These are phyloP conservation scores for Pseudeuparius sepicola DNA, from an alignment of 2,888 invertebrate species.

Conservation along the genomic window DNA sequence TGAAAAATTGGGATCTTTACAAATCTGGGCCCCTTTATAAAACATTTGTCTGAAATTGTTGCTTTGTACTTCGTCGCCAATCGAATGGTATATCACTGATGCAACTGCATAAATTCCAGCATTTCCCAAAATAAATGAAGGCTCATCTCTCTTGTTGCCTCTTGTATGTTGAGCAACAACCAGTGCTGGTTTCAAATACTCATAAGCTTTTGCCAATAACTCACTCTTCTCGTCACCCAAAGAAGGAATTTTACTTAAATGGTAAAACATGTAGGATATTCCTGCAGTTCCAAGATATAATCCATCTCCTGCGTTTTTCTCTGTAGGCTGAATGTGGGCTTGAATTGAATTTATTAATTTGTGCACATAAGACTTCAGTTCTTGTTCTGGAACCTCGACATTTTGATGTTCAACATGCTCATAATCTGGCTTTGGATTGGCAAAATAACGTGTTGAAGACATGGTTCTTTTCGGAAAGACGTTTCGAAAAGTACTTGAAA, in stretches of 20 bases:
- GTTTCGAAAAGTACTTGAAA: too few relatives aligned
- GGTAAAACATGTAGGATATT: slow-evolving; percentile 66
- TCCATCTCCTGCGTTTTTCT: slow-evolving; percentile 45
- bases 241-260: slow-evolving; percentile 48
- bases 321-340: slow-evolving; percentile 31
- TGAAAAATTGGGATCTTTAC: slow-evolving; percentile 46
- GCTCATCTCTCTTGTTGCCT: slow-evolving; percentile 45
- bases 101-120: slow-evolving; percentile 68
- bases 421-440: slow-evolving; percentile 27
- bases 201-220: slow-evolving; percentile 49
- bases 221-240: slow-evolving; percentile 39
- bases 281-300: slow-evolving; percentile 62
- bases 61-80: slow-evolving; percentile 39
- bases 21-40: slow-evolving; percentile 37
- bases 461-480: too few relatives aligned
- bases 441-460: too few relatives aligned
- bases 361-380: slow-evolving; percentile 17
- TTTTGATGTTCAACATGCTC: slow-evolving; percentile 14
- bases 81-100: slow-evolving; percentile 48
- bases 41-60: slow-evolving; percentile 37
- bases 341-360: slow-evolving; percentile 30
- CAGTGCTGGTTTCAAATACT: slow-evolving; percentile 54
- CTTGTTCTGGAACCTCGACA: slow-evolving; percentile 19
- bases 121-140: slow-evolving; percentile 69
- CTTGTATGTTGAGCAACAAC: slow-evolving; percentile 34